Base-by-base conservation (phyloP, 2,888 invertebrate genomes). In the Melanostoma scalare region DNA sequence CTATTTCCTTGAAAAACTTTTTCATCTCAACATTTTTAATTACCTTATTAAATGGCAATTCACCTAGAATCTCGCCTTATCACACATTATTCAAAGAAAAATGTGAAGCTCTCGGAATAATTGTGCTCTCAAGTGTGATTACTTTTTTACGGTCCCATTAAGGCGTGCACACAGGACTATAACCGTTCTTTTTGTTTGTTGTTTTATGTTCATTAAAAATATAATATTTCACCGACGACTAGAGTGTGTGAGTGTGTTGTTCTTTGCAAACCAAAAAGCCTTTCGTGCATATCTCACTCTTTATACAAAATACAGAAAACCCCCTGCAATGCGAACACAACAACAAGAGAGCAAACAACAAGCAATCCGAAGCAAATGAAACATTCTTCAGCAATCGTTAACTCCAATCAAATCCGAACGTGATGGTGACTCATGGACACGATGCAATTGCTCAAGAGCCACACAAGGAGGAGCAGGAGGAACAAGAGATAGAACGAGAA, bases 401-500 rank as follows among this genome's bases (percentile, higher is more conserved):
- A 74, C 79, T 79, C 79, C 74, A 79, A 79, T 79, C 73, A 79
- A 74, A 79, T 50, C 68, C 73, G 42, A 68, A 63, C 68, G 79
- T 56, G 55, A 63, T 40, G n/a, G 53, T 79, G 79, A 79, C 53
- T 79, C 79, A 79, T 58, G 10, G 6, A 42, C 9, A n/a, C 58
- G 4, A 9, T 20, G 50, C 56, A 31, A 48, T 46, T 20, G 20
- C 20, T 20, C 20, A 20, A 20, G 20, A 33, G 30, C 48, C 20
- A 33, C 40, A n/a, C 31, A 5, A 10, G 5, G 2, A n/a, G 35
- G 33, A 2, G 9, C n/a, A 33, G 35, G 9, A 52, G 33, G 46
- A 30, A 36, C 9, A n/a, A 4, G 10, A 33, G 20, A 60, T 9
- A 20, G 63, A 42, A 20, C 33, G 36, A 6, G 48, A 61, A 75